Conservation (phyloP, 1,140 invertebrate species). For the Lasioglossum albipes region DNA sequence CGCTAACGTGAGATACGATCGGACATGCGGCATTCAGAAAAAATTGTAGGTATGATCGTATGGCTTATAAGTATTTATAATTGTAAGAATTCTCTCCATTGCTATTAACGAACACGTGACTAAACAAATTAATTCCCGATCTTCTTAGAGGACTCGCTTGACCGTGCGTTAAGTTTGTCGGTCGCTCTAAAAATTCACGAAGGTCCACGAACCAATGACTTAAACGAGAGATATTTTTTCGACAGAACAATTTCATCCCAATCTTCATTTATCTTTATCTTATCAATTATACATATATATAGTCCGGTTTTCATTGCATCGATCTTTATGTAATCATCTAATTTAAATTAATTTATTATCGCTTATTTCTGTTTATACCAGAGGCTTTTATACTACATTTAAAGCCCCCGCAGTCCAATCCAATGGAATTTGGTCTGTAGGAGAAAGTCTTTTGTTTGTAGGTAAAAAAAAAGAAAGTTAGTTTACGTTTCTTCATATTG, state of each 20-base stretch:
- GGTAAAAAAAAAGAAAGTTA: constrained; percentile 9
- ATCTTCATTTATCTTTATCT: constrained; percentile 42
- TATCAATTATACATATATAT: constrained; percentile 33
- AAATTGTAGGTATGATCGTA: constrained; percentile 61
- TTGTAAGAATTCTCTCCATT: constrained; percentile 54
- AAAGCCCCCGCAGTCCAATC: constrained; percentile 32
- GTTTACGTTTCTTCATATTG: constrained; percentile 39
- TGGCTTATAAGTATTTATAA: constrained; percentile 71
- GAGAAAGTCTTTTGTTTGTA: constrained; percentile 17
- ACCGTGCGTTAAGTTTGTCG: constrained; percentile 68
- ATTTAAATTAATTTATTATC: constrained; percentile 62
- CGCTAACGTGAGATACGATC: constrained; percentile 59
- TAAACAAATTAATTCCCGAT: constrained; percentile 13
- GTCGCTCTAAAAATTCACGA: constrained; percentile 55
- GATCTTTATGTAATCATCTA: constrained; percentile 54
- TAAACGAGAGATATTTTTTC: constrained; percentile 30
- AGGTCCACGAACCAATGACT: constrained; percentile 55
- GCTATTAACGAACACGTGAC: constrained; percentile 40
- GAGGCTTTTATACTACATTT: constrained; percentile 53
- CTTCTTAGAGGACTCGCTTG: constrained; percentile 72
- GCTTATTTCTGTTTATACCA: constrained; percentile 53
- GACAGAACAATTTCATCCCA: constrained; percentile 40
- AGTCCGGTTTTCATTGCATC: constrained; percentile 40
- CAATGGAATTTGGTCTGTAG: constrained; percentile 33
- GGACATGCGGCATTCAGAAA: constrained; percentile 70